phyloP scores from a whole-genome alignment of 2,888 invertebrate species.

The Phyto melanocephala region DNA sequence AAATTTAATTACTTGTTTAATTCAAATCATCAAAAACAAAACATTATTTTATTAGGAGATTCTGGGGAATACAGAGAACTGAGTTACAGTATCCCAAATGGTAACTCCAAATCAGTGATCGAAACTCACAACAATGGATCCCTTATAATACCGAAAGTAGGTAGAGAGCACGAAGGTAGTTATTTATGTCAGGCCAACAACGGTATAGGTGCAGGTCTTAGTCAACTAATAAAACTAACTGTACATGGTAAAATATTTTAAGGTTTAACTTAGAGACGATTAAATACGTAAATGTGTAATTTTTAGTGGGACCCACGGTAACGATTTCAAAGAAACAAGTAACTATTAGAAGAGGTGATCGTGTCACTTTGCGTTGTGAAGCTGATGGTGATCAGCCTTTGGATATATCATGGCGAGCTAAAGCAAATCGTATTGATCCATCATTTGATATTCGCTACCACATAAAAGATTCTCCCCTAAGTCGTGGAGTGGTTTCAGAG shows the following conservation, averaged over 20 bases:
- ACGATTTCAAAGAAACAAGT: conserved; percentile 79
- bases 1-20: too few species aligned
- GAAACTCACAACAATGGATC: conserved; percentile 79
- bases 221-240: conserved; percentile 82
- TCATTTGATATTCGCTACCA: conserved; percentile 80
- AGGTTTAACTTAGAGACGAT: neutral
- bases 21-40: too few species aligned
- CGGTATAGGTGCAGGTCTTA: conserved; percentile 82
- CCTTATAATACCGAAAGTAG: conserved; percentile 80
- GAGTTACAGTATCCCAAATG: conserved; percentile 76
- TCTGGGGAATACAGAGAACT: conserved; percentile 81
- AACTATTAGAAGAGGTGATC: conserved; percentile 80
- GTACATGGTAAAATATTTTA: conserved; percentile 80
- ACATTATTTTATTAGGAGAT: conserved; percentile 66
- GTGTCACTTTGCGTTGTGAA: conserved; percentile 80
- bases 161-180: conserved; percentile 81
- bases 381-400: conserved; percentile 81
- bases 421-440: conserved; percentile 80
- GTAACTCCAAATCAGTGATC: conserved; percentile 74
- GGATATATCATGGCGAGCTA: conserved; percentile 80
- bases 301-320: conserved; percentile 80
- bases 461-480: conserved; percentile 77
- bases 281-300: neutral
- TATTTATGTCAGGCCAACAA: conserved; percentile 83
- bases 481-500: conserved; percentile 80